Percentiles rank a stretch among this genome's conserved stretches.
These are phyloP conservation scores for Anser brachyrhynchus DNA, from an alignment of 2,113 vertebrate genomes.

Conservation along the genomic window DNA sequence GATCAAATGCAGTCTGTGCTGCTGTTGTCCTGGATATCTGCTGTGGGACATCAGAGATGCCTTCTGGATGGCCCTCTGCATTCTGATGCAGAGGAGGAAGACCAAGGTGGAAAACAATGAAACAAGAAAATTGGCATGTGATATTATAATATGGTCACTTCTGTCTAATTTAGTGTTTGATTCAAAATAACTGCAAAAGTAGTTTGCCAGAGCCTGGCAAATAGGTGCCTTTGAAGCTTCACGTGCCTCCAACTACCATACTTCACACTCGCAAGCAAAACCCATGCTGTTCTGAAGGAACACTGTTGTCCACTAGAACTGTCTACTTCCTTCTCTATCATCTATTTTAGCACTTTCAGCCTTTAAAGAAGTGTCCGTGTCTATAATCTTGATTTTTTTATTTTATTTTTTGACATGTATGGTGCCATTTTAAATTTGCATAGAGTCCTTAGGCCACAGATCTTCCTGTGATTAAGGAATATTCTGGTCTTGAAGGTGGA, in stretches of 20 bases:
- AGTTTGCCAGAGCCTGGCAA: neutral
- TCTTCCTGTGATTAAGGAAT: neutral
- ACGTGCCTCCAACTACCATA: neutral
- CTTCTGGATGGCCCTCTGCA: neutral
- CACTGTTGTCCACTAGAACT: neutral
- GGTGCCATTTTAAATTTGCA: neutral
- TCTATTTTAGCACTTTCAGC: neutral
- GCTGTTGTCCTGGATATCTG: neutral
- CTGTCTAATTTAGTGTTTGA: neutral
- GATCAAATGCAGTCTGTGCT: neutral
- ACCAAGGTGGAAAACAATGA: neutral
- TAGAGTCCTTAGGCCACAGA: neutral
- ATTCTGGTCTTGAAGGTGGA: neutral
- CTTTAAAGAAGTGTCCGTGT: neutral
- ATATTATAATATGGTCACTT: neutral
- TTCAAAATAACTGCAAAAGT: neutral
- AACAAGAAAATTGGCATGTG: neutral
- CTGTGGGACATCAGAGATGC: neutral
- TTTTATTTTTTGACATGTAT: neutral
- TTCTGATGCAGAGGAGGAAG: neutral
- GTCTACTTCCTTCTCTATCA: neutral
- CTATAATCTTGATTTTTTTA: neutral
- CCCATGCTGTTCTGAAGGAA: neutral
- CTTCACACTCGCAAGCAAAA: neutral
- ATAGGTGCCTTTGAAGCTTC: neutral